A percentile compares a stretch with the other conserved stretches of the same genome.
Conservation (phyloP, 2,113 vertebrate species). For the Anseranas semipalmata region DNA sequence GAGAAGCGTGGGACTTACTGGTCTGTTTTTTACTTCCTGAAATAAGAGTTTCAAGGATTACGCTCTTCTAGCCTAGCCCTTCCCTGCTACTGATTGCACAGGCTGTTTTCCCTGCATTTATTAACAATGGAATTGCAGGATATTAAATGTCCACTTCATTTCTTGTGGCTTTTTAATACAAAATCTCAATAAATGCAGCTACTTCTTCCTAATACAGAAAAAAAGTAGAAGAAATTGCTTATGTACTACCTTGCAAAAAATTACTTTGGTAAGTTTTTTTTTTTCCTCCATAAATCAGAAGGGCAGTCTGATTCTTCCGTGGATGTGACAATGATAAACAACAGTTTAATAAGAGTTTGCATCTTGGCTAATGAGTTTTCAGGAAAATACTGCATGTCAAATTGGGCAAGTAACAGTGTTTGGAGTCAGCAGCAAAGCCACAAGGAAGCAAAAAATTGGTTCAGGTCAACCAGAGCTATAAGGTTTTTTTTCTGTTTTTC, state of each 20-base stretch:
- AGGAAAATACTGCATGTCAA: neutral
- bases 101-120: neutral
- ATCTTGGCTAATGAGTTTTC: slow-evolving; percentile 20
- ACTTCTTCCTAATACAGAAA: neutral
- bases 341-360: neutral
- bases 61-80: neutral
- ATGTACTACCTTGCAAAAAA: neutral
- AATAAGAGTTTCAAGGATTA: slow-evolving; percentile 1
- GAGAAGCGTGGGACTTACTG: neutral
- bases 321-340: neutral
- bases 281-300: neutral
- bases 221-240: neutral
- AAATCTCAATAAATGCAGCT: neutral
- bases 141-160: neutral
- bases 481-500: slow-evolving; percentile 19
- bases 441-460: slow-evolving; percentile 28
- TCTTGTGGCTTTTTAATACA: neutral
- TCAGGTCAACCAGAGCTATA: neutral
- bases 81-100: neutral
- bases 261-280: neutral
- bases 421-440: slow-evolving; percentile 46
- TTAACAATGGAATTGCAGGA: neutral
- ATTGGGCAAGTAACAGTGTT: slow-evolving; percentile 22
- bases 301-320: neutral
- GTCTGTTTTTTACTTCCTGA: neutral